These are phyloP conservation scores for Hartigia nigra DNA, from an alignment of 2,888 invertebrate species.

Conservation along the genomic window DNA sequence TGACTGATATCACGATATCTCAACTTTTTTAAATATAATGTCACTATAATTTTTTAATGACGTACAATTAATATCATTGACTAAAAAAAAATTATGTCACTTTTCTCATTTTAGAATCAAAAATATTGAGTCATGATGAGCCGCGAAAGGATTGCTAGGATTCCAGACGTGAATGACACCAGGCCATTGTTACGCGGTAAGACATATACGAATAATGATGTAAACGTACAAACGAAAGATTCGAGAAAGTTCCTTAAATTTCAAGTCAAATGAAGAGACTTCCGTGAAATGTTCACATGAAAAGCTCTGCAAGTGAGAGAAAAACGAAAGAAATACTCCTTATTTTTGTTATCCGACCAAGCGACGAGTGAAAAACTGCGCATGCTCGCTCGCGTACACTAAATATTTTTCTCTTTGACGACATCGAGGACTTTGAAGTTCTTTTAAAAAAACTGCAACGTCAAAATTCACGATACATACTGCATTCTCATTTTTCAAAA, in stretches of 20 bases:
- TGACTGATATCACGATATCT: background rate
- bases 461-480: background rate
- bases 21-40: background rate
- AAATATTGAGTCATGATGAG: background rate
- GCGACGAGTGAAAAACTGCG: background rate
- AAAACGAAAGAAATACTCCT: background rate
- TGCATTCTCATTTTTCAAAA: too few species aligned
- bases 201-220: background rate
- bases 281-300: background rate
- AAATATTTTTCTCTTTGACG: background rate
- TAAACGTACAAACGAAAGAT: background rate
- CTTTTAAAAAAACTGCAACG: background rate
- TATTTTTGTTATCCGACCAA: background rate
- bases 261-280: background rate
- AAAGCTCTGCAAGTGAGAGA: background rate
- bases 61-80: background rate
- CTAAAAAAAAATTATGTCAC: background rate
- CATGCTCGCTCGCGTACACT: background rate
- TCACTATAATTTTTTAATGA: background rate
- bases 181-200: background rate
- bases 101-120: background rate
- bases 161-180: constrained; percentile 12
- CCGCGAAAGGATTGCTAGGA: constrained; percentile 6
- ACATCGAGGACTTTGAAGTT: background rate
- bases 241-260: background rate